Conservation (phyloP, 1,140 invertebrate genomes). For the Drosophila parabipectinata region DNA sequence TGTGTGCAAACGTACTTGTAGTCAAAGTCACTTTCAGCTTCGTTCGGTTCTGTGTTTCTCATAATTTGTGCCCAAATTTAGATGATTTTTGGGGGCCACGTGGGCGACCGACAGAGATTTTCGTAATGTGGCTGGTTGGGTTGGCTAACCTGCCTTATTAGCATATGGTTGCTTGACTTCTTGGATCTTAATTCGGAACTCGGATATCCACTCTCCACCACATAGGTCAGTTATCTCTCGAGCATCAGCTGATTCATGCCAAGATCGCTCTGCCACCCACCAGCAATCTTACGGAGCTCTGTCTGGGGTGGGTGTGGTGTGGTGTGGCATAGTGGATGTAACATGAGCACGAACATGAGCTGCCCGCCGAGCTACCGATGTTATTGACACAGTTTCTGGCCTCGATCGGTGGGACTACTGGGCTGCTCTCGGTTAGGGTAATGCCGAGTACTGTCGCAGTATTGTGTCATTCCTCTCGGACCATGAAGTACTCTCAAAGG, state of each 20-base stretch:
- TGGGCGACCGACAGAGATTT: slow-evolving; percentile 64
- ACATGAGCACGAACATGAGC: slow-evolving; percentile 53
- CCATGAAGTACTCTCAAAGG: slow-evolving; percentile 68
- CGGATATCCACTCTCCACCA: slow-evolving; percentile 9
- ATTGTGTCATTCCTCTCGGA: slow-evolving; percentile 59
- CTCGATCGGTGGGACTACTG: slow-evolving; percentile 40
- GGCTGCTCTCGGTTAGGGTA: slow-evolving; percentile 2
- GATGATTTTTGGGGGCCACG: slow-evolving; percentile 59
- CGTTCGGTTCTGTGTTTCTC: slow-evolving; percentile 59
- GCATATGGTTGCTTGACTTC: slow-evolving; percentile 62
- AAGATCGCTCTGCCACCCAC: slow-evolving; percentile 54
- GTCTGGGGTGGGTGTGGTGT: slow-evolving; percentile 35
- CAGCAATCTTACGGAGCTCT: slow-evolving; percentile 31
- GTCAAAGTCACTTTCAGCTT: slow-evolving; percentile 81
- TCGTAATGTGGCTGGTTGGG: slow-evolving; percentile 52
- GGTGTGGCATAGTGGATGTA: slow-evolving; percentile 59
- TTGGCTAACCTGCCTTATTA: slow-evolving; percentile 53
- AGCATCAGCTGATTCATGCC: slow-evolving; percentile 63
- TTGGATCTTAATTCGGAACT: slow-evolving; percentile 49
- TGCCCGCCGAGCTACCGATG: slow-evolving; percentile 49
- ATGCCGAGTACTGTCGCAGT: slow-evolving; percentile 9
- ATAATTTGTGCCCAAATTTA: slow-evolving; percentile 81
- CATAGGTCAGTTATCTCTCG: slow-evolving; percentile 75
- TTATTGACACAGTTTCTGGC: slow-evolving; percentile 78
- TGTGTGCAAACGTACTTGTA: slow-evolving; percentile 67